phyloP scores from a whole-genome alignment of 2,888 invertebrate genomes.

The Phyllotreta cruciferae region DNA sequence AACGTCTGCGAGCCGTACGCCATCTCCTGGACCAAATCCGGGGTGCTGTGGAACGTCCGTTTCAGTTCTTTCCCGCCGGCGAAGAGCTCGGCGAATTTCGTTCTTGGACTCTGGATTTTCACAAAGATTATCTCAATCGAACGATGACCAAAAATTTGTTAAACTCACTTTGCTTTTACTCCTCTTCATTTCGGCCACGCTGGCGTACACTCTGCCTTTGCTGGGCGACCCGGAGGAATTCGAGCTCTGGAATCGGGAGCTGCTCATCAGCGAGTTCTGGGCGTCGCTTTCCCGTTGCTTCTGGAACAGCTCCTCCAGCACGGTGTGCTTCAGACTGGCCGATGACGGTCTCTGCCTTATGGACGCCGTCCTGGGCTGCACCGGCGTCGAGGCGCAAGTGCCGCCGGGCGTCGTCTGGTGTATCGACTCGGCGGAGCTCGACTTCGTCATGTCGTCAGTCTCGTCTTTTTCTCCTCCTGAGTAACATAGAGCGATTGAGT shows the following conservation, averaged over 20 bases:
- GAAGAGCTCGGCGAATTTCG: slow-evolving; percentile 62
- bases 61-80: slow-evolving; percentile 68
- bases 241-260: slow-evolving; percentile 63
- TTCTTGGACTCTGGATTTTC: slow-evolving; percentile 62
- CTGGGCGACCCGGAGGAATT: slow-evolving; percentile 70
- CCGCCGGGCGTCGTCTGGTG: slow-evolving; percentile 63
- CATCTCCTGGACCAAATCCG: slow-evolving; percentile 71
- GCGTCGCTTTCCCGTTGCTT: slow-evolving; percentile 70
- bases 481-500: background rate
- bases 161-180: slow-evolving; percentile 71
- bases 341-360: slow-evolving; percentile 89
- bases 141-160: too few relatives aligned
- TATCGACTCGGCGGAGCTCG: slow-evolving; percentile 83
- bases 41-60: slow-evolving; percentile 89
- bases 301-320: slow-evolving; percentile 92
- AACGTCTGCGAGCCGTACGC: slow-evolving; percentile 40
- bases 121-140: background rate
- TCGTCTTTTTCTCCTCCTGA: slow-evolving; percentile 77
- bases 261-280: slow-evolving; percentile 57
- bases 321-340: slow-evolving; percentile 87
- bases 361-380: slow-evolving; percentile 86
- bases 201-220: slow-evolving; percentile 81
- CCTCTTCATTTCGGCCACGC: slow-evolving; percentile 95
- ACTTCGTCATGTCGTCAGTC: slow-evolving; percentile 76
- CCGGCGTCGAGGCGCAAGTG: slow-evolving; percentile 66